phyloP scores from a whole-genome alignment of 2,113 vertebrate species.

The Malurus elegans region DNA sequence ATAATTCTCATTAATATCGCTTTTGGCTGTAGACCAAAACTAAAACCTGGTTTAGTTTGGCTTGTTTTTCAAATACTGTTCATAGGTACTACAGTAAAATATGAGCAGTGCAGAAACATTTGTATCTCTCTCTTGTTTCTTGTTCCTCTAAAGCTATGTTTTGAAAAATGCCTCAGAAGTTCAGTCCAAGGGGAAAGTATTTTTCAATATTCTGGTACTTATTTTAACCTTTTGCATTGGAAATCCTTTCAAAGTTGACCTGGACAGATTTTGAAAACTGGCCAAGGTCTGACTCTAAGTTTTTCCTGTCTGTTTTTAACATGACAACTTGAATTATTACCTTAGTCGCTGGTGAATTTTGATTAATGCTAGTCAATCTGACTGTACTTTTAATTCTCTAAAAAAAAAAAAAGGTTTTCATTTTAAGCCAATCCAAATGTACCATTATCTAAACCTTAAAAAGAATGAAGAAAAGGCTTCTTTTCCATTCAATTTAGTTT shows the following conservation, averaged over 20 bases:
- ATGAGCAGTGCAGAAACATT: background rate
- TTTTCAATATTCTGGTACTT: background rate
- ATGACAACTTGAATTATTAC: background rate
- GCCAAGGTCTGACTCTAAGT: background rate
- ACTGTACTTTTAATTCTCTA: background rate
- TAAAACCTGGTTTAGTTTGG: background rate
- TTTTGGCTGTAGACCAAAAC: slow-evolving; percentile 13
- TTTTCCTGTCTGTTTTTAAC: background rate
- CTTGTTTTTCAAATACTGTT: background rate
- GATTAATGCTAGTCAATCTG: background rate
- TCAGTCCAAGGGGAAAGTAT: background rate
- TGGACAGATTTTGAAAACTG: background rate
- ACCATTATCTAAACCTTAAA: background rate
- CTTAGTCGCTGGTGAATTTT: background rate
- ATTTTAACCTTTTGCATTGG: background rate
- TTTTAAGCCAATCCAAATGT: background rate
- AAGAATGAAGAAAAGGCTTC: background rate
- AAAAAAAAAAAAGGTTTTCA: background rate
- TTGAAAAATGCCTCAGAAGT: background rate
- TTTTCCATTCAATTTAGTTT: background rate
- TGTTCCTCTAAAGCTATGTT: background rate
- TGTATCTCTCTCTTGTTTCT: background rate
- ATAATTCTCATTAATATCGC: slow-evolving; percentile 15
- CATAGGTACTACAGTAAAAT: background rate
- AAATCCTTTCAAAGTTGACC: background rate